phyloP scores from a whole-genome alignment of 2,797 vertebrate genomes.

The Dendrocincla tyrannina region DNA sequence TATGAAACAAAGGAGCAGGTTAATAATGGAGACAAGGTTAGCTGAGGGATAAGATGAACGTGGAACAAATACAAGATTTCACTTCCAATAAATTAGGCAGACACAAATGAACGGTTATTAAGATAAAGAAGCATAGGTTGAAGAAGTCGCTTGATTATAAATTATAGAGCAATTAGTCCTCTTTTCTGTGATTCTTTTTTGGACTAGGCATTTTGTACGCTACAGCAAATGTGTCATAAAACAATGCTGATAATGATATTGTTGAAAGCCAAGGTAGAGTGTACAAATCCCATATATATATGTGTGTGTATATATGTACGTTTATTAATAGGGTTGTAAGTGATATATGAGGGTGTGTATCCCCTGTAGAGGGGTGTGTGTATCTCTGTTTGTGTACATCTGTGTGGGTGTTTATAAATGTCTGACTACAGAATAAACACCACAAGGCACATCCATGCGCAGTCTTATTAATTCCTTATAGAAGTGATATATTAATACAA shows the following conservation, averaged over 20 bases:
- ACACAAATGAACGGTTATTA: constrained; percentile 72
- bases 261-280: constrained; percentile 9
- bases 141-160: constrained; percentile 72
- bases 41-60: constrained; percentile 13
- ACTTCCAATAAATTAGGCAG: constrained; percentile 59
- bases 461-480: not conserved
- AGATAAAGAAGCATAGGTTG: constrained; percentile 68
- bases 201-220: constrained; percentile 40
- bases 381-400: not conserved
- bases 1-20: constrained; percentile 23
- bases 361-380: not conserved
- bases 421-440: not conserved
- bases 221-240: constrained; percentile 52
- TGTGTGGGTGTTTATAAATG: not conserved
- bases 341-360: not conserved
- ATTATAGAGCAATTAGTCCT: constrained; percentile 71
- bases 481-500: not conserved
- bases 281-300: not conserved
- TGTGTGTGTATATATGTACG: not conserved
- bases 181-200: constrained; percentile 37
- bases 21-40: constrained; percentile 63
- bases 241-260: constrained; percentile 30
- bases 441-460: not conserved
- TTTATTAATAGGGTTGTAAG: not conserved
- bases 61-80: constrained; percentile 62